Conservation (phyloP, 2,888 invertebrate genomes). For the Hecatera dysodea region DNA sequence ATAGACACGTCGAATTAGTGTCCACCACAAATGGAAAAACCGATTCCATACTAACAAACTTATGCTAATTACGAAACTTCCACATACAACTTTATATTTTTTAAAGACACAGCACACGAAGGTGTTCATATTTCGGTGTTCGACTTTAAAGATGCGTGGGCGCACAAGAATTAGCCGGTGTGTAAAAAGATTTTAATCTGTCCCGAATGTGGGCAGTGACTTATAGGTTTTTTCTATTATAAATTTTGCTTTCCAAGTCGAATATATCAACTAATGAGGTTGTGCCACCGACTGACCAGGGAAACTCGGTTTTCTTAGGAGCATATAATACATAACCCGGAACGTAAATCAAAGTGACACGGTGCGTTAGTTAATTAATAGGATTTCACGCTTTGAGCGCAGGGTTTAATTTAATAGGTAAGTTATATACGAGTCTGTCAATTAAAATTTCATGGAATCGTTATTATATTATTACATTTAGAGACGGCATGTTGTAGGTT, state of each 20-base stretch:
- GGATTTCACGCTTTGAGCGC: constrained; percentile 75
- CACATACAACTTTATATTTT: constrained; percentile 68
- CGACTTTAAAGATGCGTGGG: constrained; percentile 85
- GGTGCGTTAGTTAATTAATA: constrained; percentile 79
- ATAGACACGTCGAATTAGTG: constrained; percentile 81
- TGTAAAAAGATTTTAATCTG: constrained; percentile 87
- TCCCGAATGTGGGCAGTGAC: constrained; percentile 85
- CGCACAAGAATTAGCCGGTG: constrained; percentile 82
- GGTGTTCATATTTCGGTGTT: constrained; percentile 77
- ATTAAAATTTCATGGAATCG: constrained; percentile 73
- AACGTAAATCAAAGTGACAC: constrained; percentile 81
- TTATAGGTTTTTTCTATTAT: constrained; percentile 82
- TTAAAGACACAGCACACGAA: constrained; percentile 72
- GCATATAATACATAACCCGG: constrained; percentile 58
- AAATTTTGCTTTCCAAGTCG: constrained; percentile 80
- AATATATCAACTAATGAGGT: constrained; percentile 84
- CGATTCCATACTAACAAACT: constrained; percentile 73
- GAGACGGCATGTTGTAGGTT: constrained; percentile 45
- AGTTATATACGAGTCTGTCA: constrained; percentile 73
- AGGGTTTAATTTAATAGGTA: constrained; percentile 71
- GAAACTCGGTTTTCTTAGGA: constrained; percentile 73
- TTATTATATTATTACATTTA: constrained; percentile 51
- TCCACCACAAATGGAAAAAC: constrained; percentile 83
- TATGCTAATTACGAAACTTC: constrained; percentile 84
- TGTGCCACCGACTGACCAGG: constrained; percentile 55